Percentiles rank a stretch among this genome's conserved stretches.
These are phyloP conservation scores for Crematogaster levior DNA, from an alignment of 2,888 invertebrate genomes.

Conservation along the genomic window DNA sequence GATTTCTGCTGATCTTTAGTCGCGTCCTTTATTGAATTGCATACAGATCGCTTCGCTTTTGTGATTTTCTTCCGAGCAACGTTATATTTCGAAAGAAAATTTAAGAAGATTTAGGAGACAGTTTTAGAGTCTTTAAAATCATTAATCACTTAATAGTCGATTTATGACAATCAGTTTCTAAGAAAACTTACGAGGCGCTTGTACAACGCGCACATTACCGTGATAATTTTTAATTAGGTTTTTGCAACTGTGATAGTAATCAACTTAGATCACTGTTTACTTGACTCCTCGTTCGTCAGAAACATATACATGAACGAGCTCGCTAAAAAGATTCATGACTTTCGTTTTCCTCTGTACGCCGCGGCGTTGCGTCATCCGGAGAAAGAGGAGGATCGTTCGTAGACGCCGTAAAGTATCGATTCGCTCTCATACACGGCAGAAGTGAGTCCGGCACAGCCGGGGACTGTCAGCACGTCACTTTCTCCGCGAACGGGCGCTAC, in stretches of 20 bases:
- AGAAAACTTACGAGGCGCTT: neutral
- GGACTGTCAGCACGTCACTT: constrained; percentile 59
- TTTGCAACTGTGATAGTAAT: neutral
- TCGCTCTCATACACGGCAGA: constrained; percentile 52
- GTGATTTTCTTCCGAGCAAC: neutral
- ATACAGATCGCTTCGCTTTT: neutral
- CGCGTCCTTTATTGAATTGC: neutral
- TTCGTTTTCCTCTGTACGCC: constrained; percentile 10
- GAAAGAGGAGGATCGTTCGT: constrained; percentile 11
- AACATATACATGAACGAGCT: neutral
- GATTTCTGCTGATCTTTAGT: constrained; percentile 10
- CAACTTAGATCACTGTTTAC: neutral
- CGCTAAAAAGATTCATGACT: neutral
- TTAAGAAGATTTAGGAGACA: neutral
- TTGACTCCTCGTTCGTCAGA: neutral
- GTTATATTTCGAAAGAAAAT: neutral
- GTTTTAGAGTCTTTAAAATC: neutral
- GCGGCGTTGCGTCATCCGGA: constrained; percentile 13
- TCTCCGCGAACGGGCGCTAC: constrained; percentile 51
- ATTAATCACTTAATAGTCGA: neutral
- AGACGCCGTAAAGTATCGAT: constrained; percentile 55
- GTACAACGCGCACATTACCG: neutral
- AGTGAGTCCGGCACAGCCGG: constrained; percentile 20
- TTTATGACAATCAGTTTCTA: neutral
- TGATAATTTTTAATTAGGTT: neutral